phyloP scores from a whole-genome alignment of 2,113 vertebrate genomes.

The Narcine bancroftii region DNA sequence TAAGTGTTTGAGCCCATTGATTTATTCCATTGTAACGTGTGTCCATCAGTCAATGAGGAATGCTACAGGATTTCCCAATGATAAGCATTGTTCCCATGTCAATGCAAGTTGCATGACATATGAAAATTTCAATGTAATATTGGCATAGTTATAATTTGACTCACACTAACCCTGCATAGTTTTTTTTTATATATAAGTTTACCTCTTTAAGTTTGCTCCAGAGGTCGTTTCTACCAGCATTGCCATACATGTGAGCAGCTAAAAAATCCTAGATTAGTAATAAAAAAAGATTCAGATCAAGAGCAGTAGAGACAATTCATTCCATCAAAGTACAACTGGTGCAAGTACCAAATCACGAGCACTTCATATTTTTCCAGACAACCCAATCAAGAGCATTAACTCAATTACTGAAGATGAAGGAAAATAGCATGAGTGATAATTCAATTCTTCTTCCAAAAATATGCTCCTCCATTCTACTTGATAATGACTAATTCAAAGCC shows the following conservation, averaged over 20 bases:
- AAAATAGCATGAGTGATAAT: no score
- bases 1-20: not conserved
- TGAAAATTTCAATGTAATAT: not conserved
- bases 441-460: no score
- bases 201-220: constrained; percentile 88
- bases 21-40: not conserved
- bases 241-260: constrained; percentile 86
- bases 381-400: not conserved
- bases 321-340: not conserved
- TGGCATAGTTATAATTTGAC: not conserved
- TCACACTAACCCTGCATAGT: not conserved
- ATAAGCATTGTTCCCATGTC: not conserved
- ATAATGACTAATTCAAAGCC: not conserved
- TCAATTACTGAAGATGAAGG: not conserved
- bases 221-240: constrained; percentile 84
- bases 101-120: not conserved
- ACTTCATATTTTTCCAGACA: not conserved
- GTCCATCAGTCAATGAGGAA: not conserved
- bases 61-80: not conserved
- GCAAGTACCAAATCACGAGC: not conserved
- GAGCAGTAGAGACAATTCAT: not conserved
- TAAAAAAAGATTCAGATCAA: constrained; percentile 38
- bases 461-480: no score
- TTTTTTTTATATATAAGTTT: constrained; percentile 42
- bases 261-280: constrained; percentile 76